Evolutionary conservation across 2,888 invertebrate genomes (phyloP), one percentile per base, ranked within the genome.

Genomic region (Lagria hirta): DNA sequence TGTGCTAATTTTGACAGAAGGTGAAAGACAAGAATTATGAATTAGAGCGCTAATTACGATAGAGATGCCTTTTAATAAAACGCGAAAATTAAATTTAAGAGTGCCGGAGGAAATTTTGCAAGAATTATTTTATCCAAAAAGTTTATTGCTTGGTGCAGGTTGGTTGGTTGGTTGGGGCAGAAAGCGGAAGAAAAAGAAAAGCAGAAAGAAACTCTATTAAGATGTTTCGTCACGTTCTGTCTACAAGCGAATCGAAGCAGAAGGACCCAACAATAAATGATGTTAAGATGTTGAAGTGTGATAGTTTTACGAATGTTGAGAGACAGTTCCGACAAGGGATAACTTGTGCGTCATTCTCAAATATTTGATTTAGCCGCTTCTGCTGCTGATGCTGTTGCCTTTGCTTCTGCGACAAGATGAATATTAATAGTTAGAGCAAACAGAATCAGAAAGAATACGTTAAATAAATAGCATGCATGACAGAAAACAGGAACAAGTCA

Each of bases 261-360:
- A 58, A 58, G 58, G 57, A 53, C 56, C 57, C 41, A 55, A 58
- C 59, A 61, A 61, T 61, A 61, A 61, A 61, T 59, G 61, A 60
- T 59, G 61, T 61, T 61, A 58, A 58, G 59, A 60, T 54, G 59
- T 57, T 52, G 52, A 55, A 52, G 56, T 61, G 61, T 61, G 59
- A 58, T 57, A 56, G 55, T 61, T 61, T 61, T 59, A 61, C 59
- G 55, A 59, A 59, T 57, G 52, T 38, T 22, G 14, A 20, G 43
- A 40, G 17, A 44, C 24, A 14, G 23, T 40, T 12, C 8, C 34
- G 35, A 43, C 48, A 32, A 37, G 40, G 42, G 41, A 36, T 40
- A 29, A 35, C 42, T 43, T 43, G 27, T 34, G 21, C 34, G 7
- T 28, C 34, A 22, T 22, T 16, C 24, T 11, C 32, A 46, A 46